Evolutionary conservation across 2,113 vertebrate genomes (phyloP).

Genomic region (Xyliphius kryptos): DNA sequence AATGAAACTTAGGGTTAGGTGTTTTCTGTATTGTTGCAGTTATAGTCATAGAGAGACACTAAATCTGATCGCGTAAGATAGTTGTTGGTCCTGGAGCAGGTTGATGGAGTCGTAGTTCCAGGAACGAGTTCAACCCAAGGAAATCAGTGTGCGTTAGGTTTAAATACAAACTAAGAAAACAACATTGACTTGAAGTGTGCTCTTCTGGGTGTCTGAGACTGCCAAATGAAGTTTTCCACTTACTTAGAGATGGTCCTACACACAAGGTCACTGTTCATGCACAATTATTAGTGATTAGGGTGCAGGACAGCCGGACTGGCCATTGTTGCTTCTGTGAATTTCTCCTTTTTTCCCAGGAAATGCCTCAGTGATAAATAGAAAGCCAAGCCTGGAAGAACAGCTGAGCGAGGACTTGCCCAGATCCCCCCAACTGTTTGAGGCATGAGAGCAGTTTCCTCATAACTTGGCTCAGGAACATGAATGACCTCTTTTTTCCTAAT

Average conservation of each 20-base stretch:
- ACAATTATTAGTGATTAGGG: constrained; percentile 53
- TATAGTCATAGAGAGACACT: too few species aligned
- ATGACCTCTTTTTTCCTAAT: constrained; percentile 69
- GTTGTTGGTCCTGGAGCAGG: too few species aligned
- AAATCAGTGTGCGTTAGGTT: too few species aligned
- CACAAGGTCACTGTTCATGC: constrained; percentile 59
- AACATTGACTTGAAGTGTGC: too few species aligned
- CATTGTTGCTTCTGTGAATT: constrained; percentile 46
- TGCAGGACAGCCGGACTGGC: constrained; percentile 49
- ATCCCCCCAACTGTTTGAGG: constrained; percentile 59
- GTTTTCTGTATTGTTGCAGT: too few species aligned
- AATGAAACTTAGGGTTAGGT: too few species aligned
- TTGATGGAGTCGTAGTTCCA: too few species aligned
- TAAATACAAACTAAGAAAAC: too few species aligned
- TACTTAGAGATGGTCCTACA: constrained; percentile 43
- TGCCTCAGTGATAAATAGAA: constrained; percentile 66
- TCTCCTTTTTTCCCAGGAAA: constrained; percentile 58
- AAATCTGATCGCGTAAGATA: too few species aligned
- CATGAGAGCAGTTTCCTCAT: constrained; percentile 70
- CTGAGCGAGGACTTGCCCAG: constrained; percentile 54
- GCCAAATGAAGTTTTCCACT: constrained; percentile 47
- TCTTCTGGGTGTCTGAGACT: too few species aligned
- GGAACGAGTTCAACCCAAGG: too few species aligned
- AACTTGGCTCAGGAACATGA: constrained; percentile 66
- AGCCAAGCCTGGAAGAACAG: constrained; percentile 49